These are phyloP conservation scores for Chloromyia formosa DNA, from an alignment of 2,888 invertebrate genomes.

Conservation along the genomic window DNA sequence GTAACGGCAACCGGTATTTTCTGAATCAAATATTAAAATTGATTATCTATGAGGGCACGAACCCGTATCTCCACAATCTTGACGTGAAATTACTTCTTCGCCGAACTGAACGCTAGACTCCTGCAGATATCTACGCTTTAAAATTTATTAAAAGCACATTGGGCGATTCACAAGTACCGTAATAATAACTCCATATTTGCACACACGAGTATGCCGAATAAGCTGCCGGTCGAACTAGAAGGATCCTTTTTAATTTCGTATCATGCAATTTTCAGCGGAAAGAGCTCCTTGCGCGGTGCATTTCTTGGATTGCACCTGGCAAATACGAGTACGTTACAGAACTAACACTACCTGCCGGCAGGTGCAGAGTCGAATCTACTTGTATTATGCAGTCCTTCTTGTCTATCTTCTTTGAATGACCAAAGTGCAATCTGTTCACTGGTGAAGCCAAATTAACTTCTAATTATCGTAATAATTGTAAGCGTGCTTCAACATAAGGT, in stretches of 20 bases:
- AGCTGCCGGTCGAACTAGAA: background rate
- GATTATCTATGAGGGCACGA: conserved; percentile 13
- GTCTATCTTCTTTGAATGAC: too few relatives aligned
- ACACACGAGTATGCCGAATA: conserved; percentile 4
- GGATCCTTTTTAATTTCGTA: background rate
- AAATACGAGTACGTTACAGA: background rate
- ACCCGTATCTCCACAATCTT: too few relatives aligned
- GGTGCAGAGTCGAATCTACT: background rate
- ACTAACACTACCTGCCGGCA: conserved; percentile 17
- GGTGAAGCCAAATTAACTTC: too few relatives aligned
- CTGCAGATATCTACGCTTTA: conserved; percentile 17
- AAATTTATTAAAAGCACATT: conserved; percentile 43
- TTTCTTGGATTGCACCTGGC: background rate
- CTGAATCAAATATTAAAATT: conserved; percentile 38
- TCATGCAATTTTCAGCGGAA: conserved; percentile 24
- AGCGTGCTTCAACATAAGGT: too few relatives aligned
- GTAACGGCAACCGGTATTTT: conserved; percentile 19
- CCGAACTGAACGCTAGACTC: too few relatives aligned
- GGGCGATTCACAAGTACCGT: conserved; percentile 5
- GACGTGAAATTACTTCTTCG: too few relatives aligned
- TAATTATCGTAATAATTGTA: too few relatives aligned
- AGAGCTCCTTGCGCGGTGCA: conserved; percentile 2
- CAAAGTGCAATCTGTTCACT: too few relatives aligned
- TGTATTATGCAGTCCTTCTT: too few relatives aligned
- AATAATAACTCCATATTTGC: conserved; percentile 2